These are phyloP conservation scores for Montipora foliosa DNA, from an alignment of 64 coral and sea anemone species.

Conservation along the genomic window DNA sequence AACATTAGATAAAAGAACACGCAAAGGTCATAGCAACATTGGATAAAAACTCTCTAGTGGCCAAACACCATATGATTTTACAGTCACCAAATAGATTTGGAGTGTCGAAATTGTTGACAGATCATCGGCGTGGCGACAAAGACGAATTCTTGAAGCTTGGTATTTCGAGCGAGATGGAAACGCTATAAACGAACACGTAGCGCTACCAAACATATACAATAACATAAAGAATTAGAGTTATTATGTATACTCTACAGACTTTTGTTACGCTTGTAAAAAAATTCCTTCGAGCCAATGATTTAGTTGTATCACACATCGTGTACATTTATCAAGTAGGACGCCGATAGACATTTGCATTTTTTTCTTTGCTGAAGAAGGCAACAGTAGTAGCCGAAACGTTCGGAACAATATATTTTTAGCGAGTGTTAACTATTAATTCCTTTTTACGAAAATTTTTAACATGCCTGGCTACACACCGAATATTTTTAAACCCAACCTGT, in stretches of 20 bases:
- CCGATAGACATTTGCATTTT: no score
- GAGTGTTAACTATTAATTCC: background rate
- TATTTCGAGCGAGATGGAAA: slow-evolving; percentile 34
- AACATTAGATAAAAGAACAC: slow-evolving; percentile 23
- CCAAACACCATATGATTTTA: slow-evolving; percentile 13
- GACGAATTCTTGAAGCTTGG: slow-evolving; percentile 40
- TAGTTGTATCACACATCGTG: no score
- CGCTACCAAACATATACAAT: slow-evolving; percentile 25
- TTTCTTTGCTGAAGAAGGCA: no score
- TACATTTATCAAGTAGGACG: no score
- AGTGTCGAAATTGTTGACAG: slow-evolving; percentile 44
- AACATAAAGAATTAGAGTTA: background rate
- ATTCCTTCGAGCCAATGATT: no score
- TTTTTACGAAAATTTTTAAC: background rate
- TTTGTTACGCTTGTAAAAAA: no score
- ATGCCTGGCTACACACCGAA: no score
- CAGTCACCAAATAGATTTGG: slow-evolving; percentile 23
- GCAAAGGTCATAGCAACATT: background rate
- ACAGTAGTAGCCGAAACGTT: no score
- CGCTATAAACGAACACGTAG: slow-evolving; percentile 42
- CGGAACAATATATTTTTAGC: no score
- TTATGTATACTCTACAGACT: no score
- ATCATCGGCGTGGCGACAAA: slow-evolving; percentile 11
- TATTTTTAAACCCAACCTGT: no score
- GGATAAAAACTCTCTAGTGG: slow-evolving; percentile 39